Conservation (phyloP, 30 jellyfish, hydroid and myxozoan genomes). For the Turritopsis rubra region DNA sequence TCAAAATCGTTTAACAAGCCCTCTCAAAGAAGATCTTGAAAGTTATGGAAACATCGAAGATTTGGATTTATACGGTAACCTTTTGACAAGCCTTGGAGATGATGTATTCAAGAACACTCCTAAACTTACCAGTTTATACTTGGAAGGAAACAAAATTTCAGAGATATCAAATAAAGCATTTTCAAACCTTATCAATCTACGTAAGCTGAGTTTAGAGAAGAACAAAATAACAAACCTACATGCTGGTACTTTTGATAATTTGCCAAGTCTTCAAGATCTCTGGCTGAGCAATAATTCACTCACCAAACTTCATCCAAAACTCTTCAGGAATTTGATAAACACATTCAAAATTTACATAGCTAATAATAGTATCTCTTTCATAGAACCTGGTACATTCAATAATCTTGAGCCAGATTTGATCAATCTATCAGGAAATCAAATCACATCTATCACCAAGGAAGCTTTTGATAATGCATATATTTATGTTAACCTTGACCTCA, state of each 20-base stretch:
- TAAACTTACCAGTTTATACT: not conserved
- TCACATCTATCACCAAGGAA: not conserved
- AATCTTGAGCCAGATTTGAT: not conserved
- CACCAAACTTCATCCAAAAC: not conserved
- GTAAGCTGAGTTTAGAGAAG: not conserved
- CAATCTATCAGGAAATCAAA: not conserved
- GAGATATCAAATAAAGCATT: not conserved
- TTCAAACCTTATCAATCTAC: not conserved
- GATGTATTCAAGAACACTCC: not conserved
- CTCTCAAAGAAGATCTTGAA: not conserved
- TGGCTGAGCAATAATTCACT: not conserved
- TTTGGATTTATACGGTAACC: no score
- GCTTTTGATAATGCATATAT: not conserved
- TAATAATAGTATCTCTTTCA: not conserved
- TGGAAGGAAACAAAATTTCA: no score
- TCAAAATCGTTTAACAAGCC: not conserved
- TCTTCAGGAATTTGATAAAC: not conserved
- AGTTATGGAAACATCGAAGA: conserved; percentile 1
- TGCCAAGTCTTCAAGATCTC: not conserved
- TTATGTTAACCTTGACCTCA: not conserved
- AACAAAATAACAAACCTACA: not conserved
- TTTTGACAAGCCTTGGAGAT: not conserved
- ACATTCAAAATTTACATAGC: not conserved
- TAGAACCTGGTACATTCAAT: not conserved
- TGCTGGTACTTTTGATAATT: not conserved